Evolutionary conservation across 2,888 invertebrate genomes (phyloP).

Genomic region (Drosophila dives): DNA sequence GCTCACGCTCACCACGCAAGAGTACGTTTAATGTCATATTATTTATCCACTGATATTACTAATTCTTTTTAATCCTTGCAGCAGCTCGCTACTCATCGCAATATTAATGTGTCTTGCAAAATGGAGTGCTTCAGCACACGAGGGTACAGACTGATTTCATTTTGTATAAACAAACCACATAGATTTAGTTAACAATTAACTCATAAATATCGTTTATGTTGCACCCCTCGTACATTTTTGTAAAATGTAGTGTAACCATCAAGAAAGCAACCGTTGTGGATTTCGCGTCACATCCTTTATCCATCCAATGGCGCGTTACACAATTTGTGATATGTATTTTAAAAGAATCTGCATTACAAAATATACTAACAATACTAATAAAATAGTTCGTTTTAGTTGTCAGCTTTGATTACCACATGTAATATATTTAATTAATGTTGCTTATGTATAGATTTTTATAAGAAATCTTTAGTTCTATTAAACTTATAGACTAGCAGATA

Average conservation of each 20-base stretch:
- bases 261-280: slow-evolving; percentile 39
- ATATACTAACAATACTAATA: slow-evolving; percentile 45
- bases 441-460: background rate
- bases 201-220: slow-evolving; percentile 30
- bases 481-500: background rate
- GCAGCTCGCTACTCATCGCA: slow-evolving; percentile 44
- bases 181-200: slow-evolving; percentile 26
- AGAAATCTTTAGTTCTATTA: background rate
- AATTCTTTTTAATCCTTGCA: background rate
- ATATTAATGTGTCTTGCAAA: slow-evolving; percentile 31
- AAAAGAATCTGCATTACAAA: slow-evolving; percentile 43
- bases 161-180: slow-evolving; percentile 7
- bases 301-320: slow-evolving; percentile 24
- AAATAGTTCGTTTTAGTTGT: slow-evolving; percentile 35
- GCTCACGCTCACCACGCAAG: slow-evolving; percentile 76
- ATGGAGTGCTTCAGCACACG: slow-evolving; percentile 4
- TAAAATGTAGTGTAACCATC: slow-evolving; percentile 34
- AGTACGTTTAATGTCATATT: slow-evolving; percentile 23
- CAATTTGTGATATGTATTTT: slow-evolving; percentile 67
- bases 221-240: slow-evolving; percentile 35
- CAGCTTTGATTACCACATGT: background rate
- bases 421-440: background rate
- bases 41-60: background rate
- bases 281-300: slow-evolving; percentile 16
- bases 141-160: slow-evolving; percentile 53